Base-by-base conservation (phyloP, 2,113 vertebrate species). In the Erinaceus europaeus region DNA sequence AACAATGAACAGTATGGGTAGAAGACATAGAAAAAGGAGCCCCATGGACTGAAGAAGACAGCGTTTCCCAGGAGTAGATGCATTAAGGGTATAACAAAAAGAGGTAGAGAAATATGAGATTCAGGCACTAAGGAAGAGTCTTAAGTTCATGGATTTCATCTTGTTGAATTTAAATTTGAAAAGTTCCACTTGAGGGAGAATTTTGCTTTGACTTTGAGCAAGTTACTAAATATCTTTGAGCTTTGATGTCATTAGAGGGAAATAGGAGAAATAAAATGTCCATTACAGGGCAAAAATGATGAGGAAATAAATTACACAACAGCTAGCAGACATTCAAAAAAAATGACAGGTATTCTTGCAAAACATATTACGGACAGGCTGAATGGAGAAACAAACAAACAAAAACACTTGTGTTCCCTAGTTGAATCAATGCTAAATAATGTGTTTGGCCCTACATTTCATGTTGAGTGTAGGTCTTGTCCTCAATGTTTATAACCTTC, bases 331-430 rank as follows among this genome's bases (percentile, higher is more conserved):
- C 34, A 74, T 50, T 73, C 53, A 83, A 57, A 5, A 57, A 5
- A 23, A 67, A 50, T 53, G n/a, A 8, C 12, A 8, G 1, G 25
- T 50, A 20, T 20, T 64, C 15, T 65, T 81, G 14, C 6, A 71
- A 36, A 59, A 44, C 42, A 53, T 9, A 38, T 40, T 18, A 68
- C 4, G 13, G 4, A 12, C 7, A 55, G 9, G 5, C 29, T 53
- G 13, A 71, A 5, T 61, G 21, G 46, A 44, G n/a, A 75, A 40
- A 52, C 0, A 48, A 14, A 57, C n/a, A n/a, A n/a, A n/a, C n/a
- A 12, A 6, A 57, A 4, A 7, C 8, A 1, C 1, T 0, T 15
- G 15, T 65, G 17, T 1, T 25, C 40, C 42, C 13, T 14, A 57
- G 55, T 44, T 52, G 59, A 2, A 40, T 8, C 25, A 15, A 9